Percentiles rank a stretch among this genome's conserved stretches.
Conservation (phyloP, 2,888 invertebrate species). For the Meteorus colon region DNA sequence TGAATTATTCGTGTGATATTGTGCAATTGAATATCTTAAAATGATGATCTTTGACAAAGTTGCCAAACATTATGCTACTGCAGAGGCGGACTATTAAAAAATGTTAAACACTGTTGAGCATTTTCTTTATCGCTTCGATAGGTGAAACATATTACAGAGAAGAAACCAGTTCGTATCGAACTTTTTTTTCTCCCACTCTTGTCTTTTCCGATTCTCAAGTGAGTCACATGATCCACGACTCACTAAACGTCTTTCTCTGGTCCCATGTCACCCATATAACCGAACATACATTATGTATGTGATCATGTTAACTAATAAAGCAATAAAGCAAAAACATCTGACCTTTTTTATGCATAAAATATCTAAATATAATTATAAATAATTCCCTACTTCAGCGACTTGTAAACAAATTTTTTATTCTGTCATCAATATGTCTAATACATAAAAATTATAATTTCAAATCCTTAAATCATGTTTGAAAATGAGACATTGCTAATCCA, state of each 20-base stretch:
- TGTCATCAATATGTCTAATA: background rate
- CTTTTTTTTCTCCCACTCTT: background rate
- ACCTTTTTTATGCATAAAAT: background rate
- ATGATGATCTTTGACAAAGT: constrained; percentile 23
- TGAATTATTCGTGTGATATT: constrained; percentile 40
- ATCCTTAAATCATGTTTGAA: background rate
- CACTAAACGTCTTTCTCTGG: background rate
- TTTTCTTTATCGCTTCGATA: constrained; percentile 49
- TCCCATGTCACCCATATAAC: background rate
- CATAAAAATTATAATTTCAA: background rate
- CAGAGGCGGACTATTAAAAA: constrained; percentile 52
- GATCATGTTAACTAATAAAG: constrained; percentile 1
- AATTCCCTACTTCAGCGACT: background rate
- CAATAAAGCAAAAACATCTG: background rate
- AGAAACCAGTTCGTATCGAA: constrained; percentile 34
- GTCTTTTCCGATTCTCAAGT: constrained; percentile 9
- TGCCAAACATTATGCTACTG: constrained; percentile 45
- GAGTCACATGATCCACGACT: constrained; percentile 25
- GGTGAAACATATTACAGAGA: constrained; percentile 27
- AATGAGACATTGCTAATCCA: too few species aligned
- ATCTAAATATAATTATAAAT: background rate
- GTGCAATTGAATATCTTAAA: background rate
- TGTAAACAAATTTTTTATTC: constrained; percentile 2
- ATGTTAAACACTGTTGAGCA: constrained; percentile 50
- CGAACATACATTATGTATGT: background rate